These are phyloP conservation scores for Hoplodrina blanda DNA, from an alignment of 2,888 invertebrate genomes.

Conservation along the genomic window DNA sequence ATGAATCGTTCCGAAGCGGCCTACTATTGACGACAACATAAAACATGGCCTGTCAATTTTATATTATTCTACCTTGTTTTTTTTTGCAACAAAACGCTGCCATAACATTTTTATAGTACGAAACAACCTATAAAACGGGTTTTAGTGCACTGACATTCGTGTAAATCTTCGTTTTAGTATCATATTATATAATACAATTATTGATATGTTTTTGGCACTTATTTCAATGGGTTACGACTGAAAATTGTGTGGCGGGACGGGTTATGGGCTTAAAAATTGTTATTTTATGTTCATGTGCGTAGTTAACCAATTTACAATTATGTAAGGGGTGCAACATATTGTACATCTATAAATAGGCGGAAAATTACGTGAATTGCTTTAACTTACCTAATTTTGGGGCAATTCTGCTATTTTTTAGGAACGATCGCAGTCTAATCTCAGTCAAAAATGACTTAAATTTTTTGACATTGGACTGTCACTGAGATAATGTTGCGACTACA, in stretches of 20 bases:
- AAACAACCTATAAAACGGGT: conserved; percentile 80
- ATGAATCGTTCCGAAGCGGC: conserved; percentile 65
- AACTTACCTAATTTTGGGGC: background rate
- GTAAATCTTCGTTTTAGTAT: conserved; percentile 72
- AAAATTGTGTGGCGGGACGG: conserved; percentile 20
- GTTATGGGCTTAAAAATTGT: conserved; percentile 24
- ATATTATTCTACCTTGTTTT: conserved; percentile 78
- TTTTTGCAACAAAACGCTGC: conserved; percentile 79
- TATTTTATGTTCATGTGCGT: conserved; percentile 32
- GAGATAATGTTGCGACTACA: too few relatives aligned
- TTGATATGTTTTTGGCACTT: conserved; percentile 39
- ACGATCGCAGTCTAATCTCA: too few relatives aligned
- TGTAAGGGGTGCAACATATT: background rate
- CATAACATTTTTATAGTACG: conserved; percentile 86
- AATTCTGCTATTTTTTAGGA: too few relatives aligned
- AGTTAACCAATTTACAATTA: conserved; percentile 37
- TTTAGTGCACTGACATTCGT: conserved; percentile 75
- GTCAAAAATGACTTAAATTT: too few relatives aligned
- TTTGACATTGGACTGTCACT: too few relatives aligned
- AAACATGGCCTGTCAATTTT: conserved; percentile 84
- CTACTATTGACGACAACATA: conserved; percentile 71
- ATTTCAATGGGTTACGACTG: conserved; percentile 33
- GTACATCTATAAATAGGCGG: background rate
- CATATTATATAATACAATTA: conserved; percentile 61
- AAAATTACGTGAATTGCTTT: background rate